A percentile compares a stretch with the other conserved stretches of the same genome.
Conservation (phyloP, 2,113 vertebrate genomes). For the Turdus rufiventris region DNA sequence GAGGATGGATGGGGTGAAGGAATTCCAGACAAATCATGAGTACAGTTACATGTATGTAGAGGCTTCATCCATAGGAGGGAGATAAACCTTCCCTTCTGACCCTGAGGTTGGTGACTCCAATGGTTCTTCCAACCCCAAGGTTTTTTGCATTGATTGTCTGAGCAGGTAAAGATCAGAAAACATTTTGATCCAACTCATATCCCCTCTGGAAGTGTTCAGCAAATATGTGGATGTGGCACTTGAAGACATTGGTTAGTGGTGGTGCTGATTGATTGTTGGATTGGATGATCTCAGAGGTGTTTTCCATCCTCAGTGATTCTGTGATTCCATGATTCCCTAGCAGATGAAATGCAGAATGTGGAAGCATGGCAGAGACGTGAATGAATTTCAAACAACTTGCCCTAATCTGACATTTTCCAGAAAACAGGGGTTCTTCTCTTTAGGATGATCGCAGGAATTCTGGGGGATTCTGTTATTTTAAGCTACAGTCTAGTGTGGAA, state of each 20-base stretch:
- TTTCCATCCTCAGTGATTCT: neutral
- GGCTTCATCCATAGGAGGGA: neutral
- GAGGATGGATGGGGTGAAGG: neutral
- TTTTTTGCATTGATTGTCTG: neutral
- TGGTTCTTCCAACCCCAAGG: neutral
- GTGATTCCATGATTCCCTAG: neutral
- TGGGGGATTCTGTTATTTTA: neutral
- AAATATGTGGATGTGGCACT: accelerated
- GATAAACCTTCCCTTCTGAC: neutral
- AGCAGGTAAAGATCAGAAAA: neutral
- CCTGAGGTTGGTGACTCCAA: no score
- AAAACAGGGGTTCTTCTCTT: neutral
- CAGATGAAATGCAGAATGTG: neutral
- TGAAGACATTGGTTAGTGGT: neutral
- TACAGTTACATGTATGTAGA: no score
- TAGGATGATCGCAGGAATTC: neutral
- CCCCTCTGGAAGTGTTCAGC: neutral
- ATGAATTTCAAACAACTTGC: neutral
- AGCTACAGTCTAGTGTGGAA: neutral
- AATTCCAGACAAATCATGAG: neutral
- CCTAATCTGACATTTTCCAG: neutral
- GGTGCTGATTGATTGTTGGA: neutral
- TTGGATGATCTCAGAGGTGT: neutral
- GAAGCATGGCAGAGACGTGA: neutral
- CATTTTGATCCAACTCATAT: neutral